phyloP scores from a whole-genome alignment of 2,888 invertebrate species.

The Drosophila sordidapex region DNA sequence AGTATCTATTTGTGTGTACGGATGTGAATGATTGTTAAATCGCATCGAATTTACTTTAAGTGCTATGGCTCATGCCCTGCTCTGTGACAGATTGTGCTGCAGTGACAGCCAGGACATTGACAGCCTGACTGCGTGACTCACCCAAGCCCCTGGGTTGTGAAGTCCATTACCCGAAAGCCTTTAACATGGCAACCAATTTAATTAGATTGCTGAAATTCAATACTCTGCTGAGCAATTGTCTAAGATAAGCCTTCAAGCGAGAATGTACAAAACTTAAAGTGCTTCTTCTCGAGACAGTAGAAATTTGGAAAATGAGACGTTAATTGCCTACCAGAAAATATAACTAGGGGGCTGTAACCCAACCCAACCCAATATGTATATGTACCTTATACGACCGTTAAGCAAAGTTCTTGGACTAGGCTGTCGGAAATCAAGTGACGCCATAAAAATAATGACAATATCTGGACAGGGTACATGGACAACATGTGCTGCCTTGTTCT shows the following conservation, averaged over 20 bases:
- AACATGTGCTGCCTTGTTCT: slow-evolving; percentile 50
- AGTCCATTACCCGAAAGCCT: slow-evolving; percentile 7
- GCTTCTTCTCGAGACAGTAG: slow-evolving; percentile 4
- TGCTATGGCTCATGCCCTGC: slow-evolving; percentile 29
- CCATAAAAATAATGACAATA: slow-evolving; percentile 61
- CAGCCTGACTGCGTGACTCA: slow-evolving; percentile 17
- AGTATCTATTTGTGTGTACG: slow-evolving; percentile 4
- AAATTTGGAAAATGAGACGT: slow-evolving; percentile 49
- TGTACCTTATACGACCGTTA: slow-evolving; percentile 23
- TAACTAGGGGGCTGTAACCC: background rate
- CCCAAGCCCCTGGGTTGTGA: slow-evolving; percentile 7
- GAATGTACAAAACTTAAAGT: slow-evolving; percentile 11
- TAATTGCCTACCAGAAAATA: slow-evolving; percentile 44
- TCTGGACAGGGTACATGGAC: slow-evolving; percentile 41
- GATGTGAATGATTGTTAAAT: slow-evolving; percentile 42
- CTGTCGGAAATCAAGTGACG: slow-evolving; percentile 53
- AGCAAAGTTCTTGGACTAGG: slow-evolving; percentile 11
- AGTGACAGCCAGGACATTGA: slow-evolving; percentile 28
- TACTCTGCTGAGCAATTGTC: slow-evolving; percentile 40
- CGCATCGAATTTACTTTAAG: slow-evolving; percentile 52
- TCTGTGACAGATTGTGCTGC: slow-evolving; percentile 53
- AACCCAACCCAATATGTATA: background rate
- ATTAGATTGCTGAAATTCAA: slow-evolving; percentile 70
- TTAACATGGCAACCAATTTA: slow-evolving; percentile 66
- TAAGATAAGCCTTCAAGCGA: background rate